Conservation (phyloP, 2,797 vertebrate species). For the Pristis pectinata region DNA sequence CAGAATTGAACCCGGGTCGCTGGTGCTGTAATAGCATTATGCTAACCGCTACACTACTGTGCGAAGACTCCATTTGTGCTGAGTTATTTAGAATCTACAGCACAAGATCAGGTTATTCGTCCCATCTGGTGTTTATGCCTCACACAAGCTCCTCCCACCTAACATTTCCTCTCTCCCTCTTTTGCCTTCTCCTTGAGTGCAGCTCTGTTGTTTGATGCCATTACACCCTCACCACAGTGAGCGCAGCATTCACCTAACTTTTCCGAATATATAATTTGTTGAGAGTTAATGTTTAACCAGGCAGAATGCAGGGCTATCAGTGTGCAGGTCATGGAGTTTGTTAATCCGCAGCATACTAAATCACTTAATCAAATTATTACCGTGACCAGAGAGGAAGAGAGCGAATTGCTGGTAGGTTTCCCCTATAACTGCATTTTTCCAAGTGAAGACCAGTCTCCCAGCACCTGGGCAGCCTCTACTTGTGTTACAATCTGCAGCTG, state of each 20-base stretch:
- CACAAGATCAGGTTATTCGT: not conserved
- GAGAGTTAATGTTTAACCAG: not conserved
- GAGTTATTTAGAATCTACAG: not conserved
- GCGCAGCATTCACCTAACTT: not conserved
- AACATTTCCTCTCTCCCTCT: not conserved
- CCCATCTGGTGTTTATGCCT: not conserved
- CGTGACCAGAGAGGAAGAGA: not conserved
- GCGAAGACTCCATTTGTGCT: not conserved
- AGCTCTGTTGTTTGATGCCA: not conserved
- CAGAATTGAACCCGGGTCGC: too few relatives aligned
- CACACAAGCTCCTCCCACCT: not conserved
- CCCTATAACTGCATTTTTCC: not conserved
- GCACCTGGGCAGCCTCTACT: not conserved
- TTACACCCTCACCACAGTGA: not conserved
- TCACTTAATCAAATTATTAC: not conserved
- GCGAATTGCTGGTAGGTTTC: not conserved
- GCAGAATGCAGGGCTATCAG: conserved; percentile 6
- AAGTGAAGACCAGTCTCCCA: not conserved
- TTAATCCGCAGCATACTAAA: not conserved
- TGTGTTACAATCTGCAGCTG: not conserved
- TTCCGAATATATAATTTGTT: not conserved
- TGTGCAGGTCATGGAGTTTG: not conserved
- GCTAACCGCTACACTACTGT: too few relatives aligned
- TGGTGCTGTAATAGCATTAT: too few relatives aligned
- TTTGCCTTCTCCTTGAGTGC: not conserved